A percentile compares a stretch with the other conserved stretches of the same genome.
Evolutionary conservation across 2,797 vertebrate genomes (phyloP).

Genomic region (Artibeus lituratus): DNA sequence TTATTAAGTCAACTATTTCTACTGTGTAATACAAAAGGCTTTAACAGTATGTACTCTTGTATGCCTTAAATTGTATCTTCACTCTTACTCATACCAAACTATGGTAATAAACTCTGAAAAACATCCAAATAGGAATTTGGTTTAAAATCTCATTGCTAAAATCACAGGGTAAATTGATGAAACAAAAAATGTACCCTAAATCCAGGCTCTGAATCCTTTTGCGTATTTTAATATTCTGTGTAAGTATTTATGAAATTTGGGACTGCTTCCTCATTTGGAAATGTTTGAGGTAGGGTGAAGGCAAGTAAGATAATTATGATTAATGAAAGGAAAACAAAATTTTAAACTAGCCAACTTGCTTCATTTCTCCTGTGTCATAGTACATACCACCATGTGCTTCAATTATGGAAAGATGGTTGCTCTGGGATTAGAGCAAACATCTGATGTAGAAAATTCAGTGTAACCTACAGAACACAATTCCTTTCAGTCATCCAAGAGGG

Average conservation of each 20-base stretch:
- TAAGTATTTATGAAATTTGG: background rate
- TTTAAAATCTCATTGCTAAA: conserved; percentile 30
- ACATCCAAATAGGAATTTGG: conserved; percentile 37
- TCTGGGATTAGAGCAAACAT: conserved; percentile 1
- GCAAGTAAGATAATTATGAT: background rate
- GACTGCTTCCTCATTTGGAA: conserved; percentile 1
- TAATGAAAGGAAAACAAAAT: conserved; percentile 28
- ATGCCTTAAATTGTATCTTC: conserved; percentile 32
- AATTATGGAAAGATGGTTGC: background rate
- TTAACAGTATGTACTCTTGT: conserved; percentile 18
- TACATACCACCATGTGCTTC: background rate
- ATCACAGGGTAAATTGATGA: conserved; percentile 15
- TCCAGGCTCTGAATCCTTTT: conserved; percentile 32
- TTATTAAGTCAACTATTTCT: conserved; percentile 38
- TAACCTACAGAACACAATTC: background rate
- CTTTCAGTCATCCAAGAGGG: background rate
- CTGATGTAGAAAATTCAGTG: background rate
- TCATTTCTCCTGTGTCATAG: background rate
- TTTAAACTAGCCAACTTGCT: background rate
- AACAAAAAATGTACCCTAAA: background rate
- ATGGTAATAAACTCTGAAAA: conserved; percentile 57
- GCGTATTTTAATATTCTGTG: conserved; percentile 17
- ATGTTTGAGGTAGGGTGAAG: conserved; percentile 43
- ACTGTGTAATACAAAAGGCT: conserved; percentile 36
- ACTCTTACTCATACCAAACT: conserved; percentile 33